Evolutionary conservation across 2,113 vertebrate species (phyloP).

Genomic region (human (Homo sapiens)): GRCh38 chr21:17734501-17735000

Average conservation of each 20-base stretch:
- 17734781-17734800: not conserved
- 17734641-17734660: not conserved
- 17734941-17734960: not conserved
- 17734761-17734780: not conserved
- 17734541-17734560: not conserved
- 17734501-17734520: not conserved
- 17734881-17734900: not conserved
- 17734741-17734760: not conserved
- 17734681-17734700: not conserved
- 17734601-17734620: not conserved
- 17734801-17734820: not conserved
- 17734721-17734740: not conserved
- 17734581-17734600: not conserved
- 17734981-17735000: not conserved
- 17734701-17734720: not conserved
- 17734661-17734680: not conserved
- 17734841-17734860: not conserved
- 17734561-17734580: not conserved
- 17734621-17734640: not conserved
- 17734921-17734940: not conserved
- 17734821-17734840: not conserved
- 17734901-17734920: not conserved
- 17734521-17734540: not conserved
- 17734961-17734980: not conserved
- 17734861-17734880: not conserved